Base-by-base conservation (phyloP, 2,113 vertebrate genomes). In the Labrus mixtus region DNA sequence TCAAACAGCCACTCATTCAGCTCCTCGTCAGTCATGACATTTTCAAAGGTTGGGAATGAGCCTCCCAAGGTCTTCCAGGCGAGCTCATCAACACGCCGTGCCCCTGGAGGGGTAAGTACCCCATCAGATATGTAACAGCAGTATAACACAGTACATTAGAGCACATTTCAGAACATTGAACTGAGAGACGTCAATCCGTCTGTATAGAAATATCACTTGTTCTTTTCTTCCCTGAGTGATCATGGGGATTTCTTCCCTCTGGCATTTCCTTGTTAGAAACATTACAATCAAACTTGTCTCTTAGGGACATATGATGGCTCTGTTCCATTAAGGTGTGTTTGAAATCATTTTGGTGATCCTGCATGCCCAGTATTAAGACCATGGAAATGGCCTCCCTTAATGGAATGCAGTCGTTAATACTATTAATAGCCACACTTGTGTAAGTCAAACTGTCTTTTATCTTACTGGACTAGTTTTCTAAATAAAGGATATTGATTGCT, bases 31-130 rank as follows among this genome's bases (percentile, higher is more conserved):
- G 81, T 99, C 71, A 95, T 97, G 95, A 97, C 96, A 0, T 99
- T 97, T 73, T 97, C 97, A 83, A 98, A 95, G 90, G 76, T 91
- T 57, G 97, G 97, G 50, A 88, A 97, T 69, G 96, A 97, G 57
- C 95, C 96, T 6, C 91, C 98, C 9, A 98, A 97, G 76, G 95
- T 99, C 41, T 98, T 97, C 90, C 95, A 99, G 7, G 96, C 97
- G 17, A 92, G 95, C 0, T 83, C 94, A 12, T 95, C 97, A 78
- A 98, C 95, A 0, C 95, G 93, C 23, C 89, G 78, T 0, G 97
- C 95, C 73, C 98, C 97, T 0, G 97, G 97, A 83, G 98, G 97
- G 68, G 97, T 99, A 92, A 93, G 96, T 95, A 11, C 16, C 36
- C 22, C 13, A 5, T 53, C 57, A 48, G 3, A 66, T 59, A 20